Percentiles rank a stretch among this genome's conserved stretches.
Conservation (phyloP, 64 coral and sea anemone genomes). For the Porites lutea region DNA sequence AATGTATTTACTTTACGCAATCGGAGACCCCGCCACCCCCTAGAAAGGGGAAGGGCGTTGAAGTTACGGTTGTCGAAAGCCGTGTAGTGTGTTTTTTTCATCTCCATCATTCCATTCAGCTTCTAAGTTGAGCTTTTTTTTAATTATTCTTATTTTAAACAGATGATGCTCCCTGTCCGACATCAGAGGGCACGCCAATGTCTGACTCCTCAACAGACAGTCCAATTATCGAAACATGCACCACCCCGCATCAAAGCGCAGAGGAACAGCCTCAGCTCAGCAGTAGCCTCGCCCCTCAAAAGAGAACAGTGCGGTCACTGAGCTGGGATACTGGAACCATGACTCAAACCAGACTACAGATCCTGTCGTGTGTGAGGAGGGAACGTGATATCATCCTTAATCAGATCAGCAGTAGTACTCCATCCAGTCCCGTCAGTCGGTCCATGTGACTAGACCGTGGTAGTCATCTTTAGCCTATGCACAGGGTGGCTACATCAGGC, state of each 20-base stretch:
- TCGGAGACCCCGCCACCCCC: too few species aligned
- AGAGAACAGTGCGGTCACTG: constrained; percentile 7
- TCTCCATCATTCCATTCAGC: too few species aligned
- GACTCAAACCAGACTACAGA: constrained; percentile 28
- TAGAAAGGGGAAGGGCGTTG: too few species aligned
- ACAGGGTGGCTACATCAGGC: background rate
- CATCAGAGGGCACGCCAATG: constrained; percentile 10
- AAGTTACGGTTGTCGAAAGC: too few species aligned
- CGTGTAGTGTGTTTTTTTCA: too few species aligned
- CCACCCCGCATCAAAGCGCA: background rate
- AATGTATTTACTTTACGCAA: too few species aligned
- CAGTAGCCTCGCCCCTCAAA: background rate
- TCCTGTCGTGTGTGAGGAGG: constrained; percentile 22
- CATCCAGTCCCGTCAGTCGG: constrained; percentile 24
- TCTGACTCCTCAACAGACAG: constrained; percentile 22
- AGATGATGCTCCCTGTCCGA: constrained; percentile 1
- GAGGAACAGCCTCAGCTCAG: background rate
- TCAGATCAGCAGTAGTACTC: constrained; percentile 29
- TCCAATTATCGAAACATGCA: background rate
- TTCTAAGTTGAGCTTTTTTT: background rate
- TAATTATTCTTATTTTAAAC: background rate
- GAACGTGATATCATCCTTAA: constrained; percentile 30
- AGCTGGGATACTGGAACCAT: background rate
- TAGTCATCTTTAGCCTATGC: background rate
- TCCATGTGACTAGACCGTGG: constrained; percentile 31